Base-by-base conservation (phyloP, 2,113 vertebrate genomes). In the Paramisgurnus dabryanus region DNA sequence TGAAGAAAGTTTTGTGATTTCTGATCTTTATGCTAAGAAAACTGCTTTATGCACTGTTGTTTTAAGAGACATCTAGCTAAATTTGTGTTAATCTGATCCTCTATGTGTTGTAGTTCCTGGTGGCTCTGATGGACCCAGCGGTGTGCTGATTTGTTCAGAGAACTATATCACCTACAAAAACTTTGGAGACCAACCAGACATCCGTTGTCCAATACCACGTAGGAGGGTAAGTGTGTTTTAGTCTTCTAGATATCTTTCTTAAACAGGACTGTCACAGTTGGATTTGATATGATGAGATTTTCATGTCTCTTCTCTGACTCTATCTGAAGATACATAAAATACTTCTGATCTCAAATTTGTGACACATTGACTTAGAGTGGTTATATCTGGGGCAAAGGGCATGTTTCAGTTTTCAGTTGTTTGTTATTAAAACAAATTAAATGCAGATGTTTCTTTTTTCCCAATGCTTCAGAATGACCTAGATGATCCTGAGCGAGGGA, bases 91-190 rank as follows among this genome's bases (percentile, higher is more conserved):
- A 39, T 7, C 27, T 83, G 1, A n/a, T 27, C 5, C 5, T 55
- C 39, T 13, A 22, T 80, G n/a, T 61, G 0, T 39, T 83, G 7
- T 83, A 99, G 98, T 99, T 83, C 98, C 98, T n/a, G 98, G 98
- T 68, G 98, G 98, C 64, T 96, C 97, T 11, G 98, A 99, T 84
- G 98, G 97, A 4, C 98, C 98, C 40, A 99, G 98, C 0, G 98
- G 98, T 11, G 98, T 99, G 45, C 92, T 99, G 68, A 99, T 99
- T 83, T 99, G 98, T 86, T 99, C 98, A 15, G 98, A 99, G 91
- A 99, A 99, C 85, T 99, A 99, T 61, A 99, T 99, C 85, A 99
- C 97, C 6, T 99, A 99, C 61, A 99, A 99, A 88, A 99, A 99
- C 80, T 99, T 99, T 12, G 98, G 98, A 78, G 96, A 99, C 89